Base-by-base conservation (phyloP, 2,113 vertebrate species). In the Casuarius casuarius region DNA sequence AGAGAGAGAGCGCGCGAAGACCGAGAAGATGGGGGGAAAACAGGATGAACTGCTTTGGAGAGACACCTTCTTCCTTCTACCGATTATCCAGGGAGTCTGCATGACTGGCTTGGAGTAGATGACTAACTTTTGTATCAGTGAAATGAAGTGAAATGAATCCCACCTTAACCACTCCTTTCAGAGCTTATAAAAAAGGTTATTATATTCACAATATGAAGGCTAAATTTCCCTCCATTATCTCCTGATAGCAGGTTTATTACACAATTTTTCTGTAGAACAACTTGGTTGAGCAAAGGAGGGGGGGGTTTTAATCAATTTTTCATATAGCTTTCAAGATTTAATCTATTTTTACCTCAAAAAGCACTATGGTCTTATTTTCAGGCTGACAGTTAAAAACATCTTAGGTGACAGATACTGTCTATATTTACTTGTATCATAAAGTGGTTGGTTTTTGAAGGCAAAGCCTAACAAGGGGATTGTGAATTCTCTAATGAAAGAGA, bases 351-450 rank as follows among this genome's bases (percentile, higher is more conserved):
- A 84, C 13, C 81, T 95, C 38, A 90, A 61, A 92, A 86, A 87
- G 16, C 58, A 71, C 46, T 62, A 46, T 0, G 0, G 16, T 54
- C 88, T 73, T 77, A 78, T 52, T 72, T 56, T 59, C 70, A 82
- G 49, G 44, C 21, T 82, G 42, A 84, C 44, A 3, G 12, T 78
- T 90, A 66, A 84, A 94, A 85, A 63, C 46, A 82, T 74, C 87
- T 94, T 71, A 83, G 42, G 59, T 76, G 29, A 91, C 56, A 89
- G 61, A 73, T 68, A 87, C 35, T 15, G 67, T 76, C 66, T 61
- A 13, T 73, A 84, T 71, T 83, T 96, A 93, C 81, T 77, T 88
- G 81, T 84, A 91, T 52, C 54, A 85, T 26, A 70, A 90, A 89
- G n/a, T 25, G 78, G 74, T 33, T 59, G 56, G 56, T 48, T 92